Evolutionary conservation across 2,797 vertebrate genomes (phyloP).

Genomic region (Hylomyscus alleni): DNA sequence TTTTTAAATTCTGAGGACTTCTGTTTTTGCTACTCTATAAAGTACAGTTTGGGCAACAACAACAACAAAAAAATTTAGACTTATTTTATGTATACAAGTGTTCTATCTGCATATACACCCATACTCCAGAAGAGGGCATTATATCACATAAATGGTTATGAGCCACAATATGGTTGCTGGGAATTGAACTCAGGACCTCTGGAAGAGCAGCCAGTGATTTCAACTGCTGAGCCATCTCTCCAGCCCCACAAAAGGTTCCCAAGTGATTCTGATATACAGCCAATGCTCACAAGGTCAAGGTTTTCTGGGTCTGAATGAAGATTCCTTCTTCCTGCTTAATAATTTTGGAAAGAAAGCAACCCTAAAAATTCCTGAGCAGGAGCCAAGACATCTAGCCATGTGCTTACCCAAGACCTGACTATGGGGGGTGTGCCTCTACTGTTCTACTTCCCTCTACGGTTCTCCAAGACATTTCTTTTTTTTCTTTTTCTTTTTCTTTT

Average conservation of each 20-base stretch:
- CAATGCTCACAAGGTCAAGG: neutral
- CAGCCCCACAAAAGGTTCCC: neutral
- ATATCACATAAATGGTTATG: neutral
- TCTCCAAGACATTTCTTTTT: neutral
- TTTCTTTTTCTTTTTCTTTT: too few relatives aligned
- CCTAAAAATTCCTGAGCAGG: neutral
- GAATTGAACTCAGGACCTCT: neutral
- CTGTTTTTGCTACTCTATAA: neutral
- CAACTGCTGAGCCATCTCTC: neutral
- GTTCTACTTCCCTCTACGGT: neutral
- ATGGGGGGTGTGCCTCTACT: neutral
- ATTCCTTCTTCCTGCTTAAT: neutral
- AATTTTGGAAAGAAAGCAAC: neutral
- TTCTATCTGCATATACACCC: neutral
- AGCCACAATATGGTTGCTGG: neutral
- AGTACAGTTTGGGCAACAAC: neutral
- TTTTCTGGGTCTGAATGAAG: neutral
- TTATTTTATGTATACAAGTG: neutral
- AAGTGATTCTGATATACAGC: neutral
- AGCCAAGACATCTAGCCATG: neutral
- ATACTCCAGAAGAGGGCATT: neutral
- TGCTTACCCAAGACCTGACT: neutral
- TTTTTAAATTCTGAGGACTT: neutral
- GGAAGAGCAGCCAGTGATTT: neutral
- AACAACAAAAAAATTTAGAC: neutral